Base-by-base conservation (phyloP, 2,888 invertebrate species). In the Chesias legatella region DNA sequence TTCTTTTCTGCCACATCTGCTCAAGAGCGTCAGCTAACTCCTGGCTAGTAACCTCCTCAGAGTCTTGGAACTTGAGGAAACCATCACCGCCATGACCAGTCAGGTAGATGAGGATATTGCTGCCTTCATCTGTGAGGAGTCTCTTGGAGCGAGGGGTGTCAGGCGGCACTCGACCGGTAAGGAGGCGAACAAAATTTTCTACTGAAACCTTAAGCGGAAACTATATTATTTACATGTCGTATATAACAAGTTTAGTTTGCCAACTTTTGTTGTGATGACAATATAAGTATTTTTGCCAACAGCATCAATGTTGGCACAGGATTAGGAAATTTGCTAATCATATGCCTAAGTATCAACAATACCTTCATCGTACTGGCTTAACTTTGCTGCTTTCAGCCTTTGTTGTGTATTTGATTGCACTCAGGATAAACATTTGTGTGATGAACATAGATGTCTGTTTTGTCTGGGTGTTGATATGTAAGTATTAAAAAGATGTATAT, bases 1-100 rank as follows among this genome's bases (percentile, higher is more conserved):
- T 92, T 76, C 94, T 92, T 72, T 99, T 99, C 70, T 99, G 98
- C 97, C 98, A 98, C 99, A 99, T 99, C 82, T 99, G 99, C 73
- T 99, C 98, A 37, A 99, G 91, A 9, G 99, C 99, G 91, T 99
- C 99, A 9, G 98, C 99, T 62, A 99, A 85, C 75, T 99, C 99
- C 63, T 98, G 96, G 78, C 96, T 98, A 1, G 99, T 99, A 10
- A 99, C 96, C 84, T 99, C 99, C 72, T 99, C 98, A 0, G 98
- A 97, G 74, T 99, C 99, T 88, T 99, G 99, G 73, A 99, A 99
- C 80, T 99, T 99, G 0, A 99, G 88, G 73, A 99, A 99, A 0
- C 99, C 99, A 88, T 99, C 99, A 9, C 99, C 99, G 3, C 99
- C 99, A 74, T 99, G 99, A 0, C 95, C 91, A 0, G 98, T 99